Base-by-base conservation (phyloP, 2,888 invertebrate species). In the Chesias legatella region DNA sequence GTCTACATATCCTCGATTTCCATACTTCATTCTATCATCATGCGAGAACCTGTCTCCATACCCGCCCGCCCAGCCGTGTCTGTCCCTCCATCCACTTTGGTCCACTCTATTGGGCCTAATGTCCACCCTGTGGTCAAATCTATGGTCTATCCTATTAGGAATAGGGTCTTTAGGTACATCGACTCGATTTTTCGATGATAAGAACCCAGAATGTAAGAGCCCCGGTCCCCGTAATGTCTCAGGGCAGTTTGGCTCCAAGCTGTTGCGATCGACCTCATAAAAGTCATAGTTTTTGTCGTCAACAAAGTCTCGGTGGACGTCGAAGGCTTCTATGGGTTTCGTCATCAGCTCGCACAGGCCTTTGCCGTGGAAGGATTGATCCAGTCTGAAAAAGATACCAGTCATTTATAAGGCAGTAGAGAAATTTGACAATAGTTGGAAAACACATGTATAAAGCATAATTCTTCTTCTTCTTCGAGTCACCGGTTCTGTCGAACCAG, bases 331-430 rank as follows among this genome's bases (percentile, higher is more conserved):
- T 30, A 93, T 88, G 0, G 95, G 94, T 31, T 92, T 88, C 7
- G 94, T 92, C 54, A 94, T 91, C 37, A 95, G 79, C 73, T 95
- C 95, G 64, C 95, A 95, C 11, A 93, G 91, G 6, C 94, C 94
- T 75, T 92, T 92, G 0, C 92, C 92, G 39, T 92, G 90, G 52
- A 92, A 93, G 0, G 90, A 88, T 0, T 91, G 90, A 70, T 94
- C 94, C 63, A 93, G 73, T 66, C 92, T 92, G 74, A 3, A 45
- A 65, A n/a, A 53, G n/a, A n/a, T n/a, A n/a, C n/a, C n/a, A n/a
- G n/a, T n/a, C n/a, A n/a, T n/a, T n/a, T n/a, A n/a, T n/a, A n/a
- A n/a, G n/a, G n/a, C n/a, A n/a, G n/a, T n/a, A n/a, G n/a, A n/a
- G n/a, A n/a, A n/a, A n/a, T n/a, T n/a, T n/a, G n/a, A n/a, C n/a